Evolutionary conservation across 1,140 invertebrate species (phyloP), one percentile per base, ranked within the genome.

Genomic region (Helicoverpa zea): DNA sequence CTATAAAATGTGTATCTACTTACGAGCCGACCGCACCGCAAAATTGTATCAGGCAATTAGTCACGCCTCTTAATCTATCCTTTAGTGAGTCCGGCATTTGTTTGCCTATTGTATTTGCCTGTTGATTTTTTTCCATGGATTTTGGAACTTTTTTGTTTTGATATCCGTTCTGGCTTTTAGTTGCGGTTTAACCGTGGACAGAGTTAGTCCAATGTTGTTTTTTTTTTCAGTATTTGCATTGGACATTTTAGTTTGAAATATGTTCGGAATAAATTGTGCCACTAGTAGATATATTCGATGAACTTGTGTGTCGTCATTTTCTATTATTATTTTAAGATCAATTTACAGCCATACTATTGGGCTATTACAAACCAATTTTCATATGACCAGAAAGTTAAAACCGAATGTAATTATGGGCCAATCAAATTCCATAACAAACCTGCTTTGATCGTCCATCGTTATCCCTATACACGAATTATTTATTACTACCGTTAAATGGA

Each of bases 41-140:
- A 90, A 89, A 91, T 92, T 90, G 89, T 87, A 86, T 89, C 86
- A 82, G 56, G 81, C 87, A 77, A 86, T 92, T 93, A 93, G 91
- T 94, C 92, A 93, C 87, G 83, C 82, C 84, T 88, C 83, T 88
- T 85, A 87, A 91, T 92, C 92, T 92, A 91, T 84, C 84, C 16
- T 47, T 78, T 75, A 70, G 18, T 43, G 2, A 23, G 49, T 54
- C 66, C 66, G 13, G 66, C 52, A 70, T 70, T 52, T 52, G 66
- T 29, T 52, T 30, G 66, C 11, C 66, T 23, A 49, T 49, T 70
- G 66, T 70, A 3, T 70, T 70, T 52, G 49, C 66, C 35, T 52
- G 29, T 14, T 29, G 35, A 9, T 43, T 70, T 70, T 51, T 70
- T 56, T 58, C 16, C 52, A 18, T 61, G 49, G 61, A 13, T 64